These are phyloP conservation scores for Periophthalmodon schlosseri DNA, from an alignment of 2,113 vertebrate genomes.

Conservation along the genomic window DNA sequence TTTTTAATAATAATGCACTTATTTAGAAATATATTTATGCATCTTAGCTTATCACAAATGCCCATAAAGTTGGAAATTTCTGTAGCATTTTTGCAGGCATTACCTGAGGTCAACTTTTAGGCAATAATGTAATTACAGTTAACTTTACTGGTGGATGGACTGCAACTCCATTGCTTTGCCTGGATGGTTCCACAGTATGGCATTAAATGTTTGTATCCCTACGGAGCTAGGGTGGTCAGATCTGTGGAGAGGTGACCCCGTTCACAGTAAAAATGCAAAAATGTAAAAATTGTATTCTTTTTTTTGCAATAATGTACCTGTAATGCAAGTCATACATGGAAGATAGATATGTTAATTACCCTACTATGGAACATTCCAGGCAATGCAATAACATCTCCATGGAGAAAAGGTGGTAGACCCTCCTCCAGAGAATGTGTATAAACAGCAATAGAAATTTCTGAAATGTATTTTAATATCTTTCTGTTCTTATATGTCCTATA, in stretches of 20 bases:
- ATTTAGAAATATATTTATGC: no score
- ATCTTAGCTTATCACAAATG: no score
- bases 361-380: no score
- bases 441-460: background rate
- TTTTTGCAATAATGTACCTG: background rate
- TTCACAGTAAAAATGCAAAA: background rate
- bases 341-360: no score
- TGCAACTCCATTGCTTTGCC: background rate
- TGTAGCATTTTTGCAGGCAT: no score
- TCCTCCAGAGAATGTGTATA: no score
- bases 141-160: background rate
- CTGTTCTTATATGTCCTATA: constrained; percentile 47
- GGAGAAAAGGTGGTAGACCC: no score
- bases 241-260: background rate
- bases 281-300: background rate
- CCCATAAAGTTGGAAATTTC: no score
- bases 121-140: background rate
- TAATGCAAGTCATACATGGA: background rate
- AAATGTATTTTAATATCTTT: background rate
- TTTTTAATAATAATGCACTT: background rate
- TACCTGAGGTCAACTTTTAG: background rate
- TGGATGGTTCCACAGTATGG: background rate
- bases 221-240: background rate
- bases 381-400: background rate
- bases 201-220: background rate